Conservation (phyloP, 2,113 vertebrate genomes). For the Herpetotheres cachinnans region DNA sequence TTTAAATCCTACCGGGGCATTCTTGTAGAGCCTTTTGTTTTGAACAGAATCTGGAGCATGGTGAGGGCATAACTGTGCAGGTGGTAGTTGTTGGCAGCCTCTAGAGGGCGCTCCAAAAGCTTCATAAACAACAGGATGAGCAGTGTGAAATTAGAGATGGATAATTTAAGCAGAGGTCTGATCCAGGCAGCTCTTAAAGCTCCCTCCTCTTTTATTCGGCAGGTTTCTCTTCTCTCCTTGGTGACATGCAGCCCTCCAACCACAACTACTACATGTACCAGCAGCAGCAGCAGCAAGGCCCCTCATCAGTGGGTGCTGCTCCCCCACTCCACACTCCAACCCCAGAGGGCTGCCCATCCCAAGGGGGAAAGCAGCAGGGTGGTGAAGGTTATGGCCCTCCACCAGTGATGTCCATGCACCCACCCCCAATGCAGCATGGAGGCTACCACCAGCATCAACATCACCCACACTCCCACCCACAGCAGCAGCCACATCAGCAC, state of each 20-base stretch:
- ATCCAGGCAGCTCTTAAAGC: not conserved
- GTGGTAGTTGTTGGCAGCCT: not conserved
- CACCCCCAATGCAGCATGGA: conserved; percentile 73
- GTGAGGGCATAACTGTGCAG: not conserved
- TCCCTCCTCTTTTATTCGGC: not conserved
- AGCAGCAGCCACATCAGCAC: conserved; percentile 68
- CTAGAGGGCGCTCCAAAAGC: conserved; percentile 10
- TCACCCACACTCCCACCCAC: conserved; percentile 71
- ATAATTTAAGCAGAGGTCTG: not conserved
- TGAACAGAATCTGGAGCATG: not conserved
- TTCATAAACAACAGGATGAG: not conserved
- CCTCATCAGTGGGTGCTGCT: conserved; percentile 57
- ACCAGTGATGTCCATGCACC: conserved; percentile 76
- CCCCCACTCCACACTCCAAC: conserved; percentile 89
- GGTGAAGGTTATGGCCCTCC: conserved; percentile 73
- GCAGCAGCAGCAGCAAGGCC: conserved; percentile 74
- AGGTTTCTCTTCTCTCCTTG: conserved; percentile 79
- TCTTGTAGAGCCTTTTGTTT: not conserved
- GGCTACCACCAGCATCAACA: conserved; percentile 77
- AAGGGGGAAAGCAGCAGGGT: conserved; percentile 70
- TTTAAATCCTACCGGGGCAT: not conserved
- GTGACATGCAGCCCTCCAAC: conserved; percentile 79
- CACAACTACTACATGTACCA: conserved; percentile 84
- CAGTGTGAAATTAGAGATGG: not conserved
- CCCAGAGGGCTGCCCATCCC: conserved; percentile 76